A percentile compares a stretch with the other conserved stretches of the same genome.
Evolutionary conservation across 2,888 invertebrate species (phyloP).

Genomic region (Lycophotia porphyrea): DNA sequence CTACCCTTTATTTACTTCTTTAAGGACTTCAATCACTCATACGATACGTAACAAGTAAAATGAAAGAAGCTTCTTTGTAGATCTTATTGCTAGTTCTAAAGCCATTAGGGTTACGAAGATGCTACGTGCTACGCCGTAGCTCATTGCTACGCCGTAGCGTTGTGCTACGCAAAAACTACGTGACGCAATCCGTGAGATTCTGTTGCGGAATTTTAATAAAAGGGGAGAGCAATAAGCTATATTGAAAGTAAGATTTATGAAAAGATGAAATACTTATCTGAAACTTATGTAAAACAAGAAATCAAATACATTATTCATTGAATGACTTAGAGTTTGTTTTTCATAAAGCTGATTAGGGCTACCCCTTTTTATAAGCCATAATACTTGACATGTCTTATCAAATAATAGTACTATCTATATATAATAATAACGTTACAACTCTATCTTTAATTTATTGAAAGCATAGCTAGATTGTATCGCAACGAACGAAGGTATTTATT

Average conservation of each 20-base stretch:
- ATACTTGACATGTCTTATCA: background rate
- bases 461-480: background rate
- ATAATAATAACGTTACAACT: background rate
- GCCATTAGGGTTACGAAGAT: slow-evolving; percentile 57
- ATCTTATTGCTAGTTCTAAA: slow-evolving; percentile 66
- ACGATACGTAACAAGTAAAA: slow-evolving; percentile 57
- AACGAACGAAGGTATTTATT: background rate
- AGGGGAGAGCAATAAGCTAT: slow-evolving; percentile 7
- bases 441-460: background rate
- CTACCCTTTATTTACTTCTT: slow-evolving; percentile 2
- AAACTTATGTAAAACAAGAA: background rate
- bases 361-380: background rate
- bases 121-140: slow-evolving; percentile 66
- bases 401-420: background rate
- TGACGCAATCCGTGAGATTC: slow-evolving; percentile 17
- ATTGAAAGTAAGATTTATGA: slow-evolving; percentile 12
- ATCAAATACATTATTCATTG: background rate
- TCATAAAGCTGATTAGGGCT: background rate
- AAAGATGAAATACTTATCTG: background rate
- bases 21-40: slow-evolving; percentile 20
- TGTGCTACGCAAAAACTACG: slow-evolving; percentile 58
- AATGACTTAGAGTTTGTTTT: background rate
- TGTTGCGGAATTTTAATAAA: slow-evolving; percentile 29
- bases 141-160: slow-evolving; percentile 60
- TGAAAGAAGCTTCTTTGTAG: slow-evolving; percentile 71